Evolutionary conservation across 2,113 vertebrate genomes (phyloP).

Genomic region (Laterallus jamaicensis): DNA sequence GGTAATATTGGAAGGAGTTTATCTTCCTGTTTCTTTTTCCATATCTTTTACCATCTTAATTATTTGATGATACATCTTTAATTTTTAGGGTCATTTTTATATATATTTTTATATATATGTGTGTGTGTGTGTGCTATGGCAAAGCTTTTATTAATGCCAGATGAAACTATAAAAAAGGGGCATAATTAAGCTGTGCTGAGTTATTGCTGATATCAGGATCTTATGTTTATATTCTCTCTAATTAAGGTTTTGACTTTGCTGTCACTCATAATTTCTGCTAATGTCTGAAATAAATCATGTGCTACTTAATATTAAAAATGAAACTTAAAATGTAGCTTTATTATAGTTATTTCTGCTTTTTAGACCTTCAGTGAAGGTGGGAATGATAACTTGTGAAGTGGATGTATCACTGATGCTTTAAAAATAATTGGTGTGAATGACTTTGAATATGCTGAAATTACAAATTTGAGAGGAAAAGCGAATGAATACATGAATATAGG

Average conservation of each 20-base stretch:
- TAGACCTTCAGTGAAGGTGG: neutral
- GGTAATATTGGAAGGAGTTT: neutral
- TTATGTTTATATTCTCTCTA: conserved; percentile 9
- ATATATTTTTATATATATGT: neutral
- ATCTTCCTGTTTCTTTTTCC: neutral
- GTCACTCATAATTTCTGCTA: neutral
- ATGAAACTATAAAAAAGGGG: neutral
- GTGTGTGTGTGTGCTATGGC: neutral
- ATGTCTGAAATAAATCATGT: conserved; percentile 1
- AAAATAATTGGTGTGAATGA: neutral
- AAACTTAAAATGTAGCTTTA: neutral
- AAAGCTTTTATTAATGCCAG: neutral
- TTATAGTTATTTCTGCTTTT: neutral
- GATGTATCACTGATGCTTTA: neutral
- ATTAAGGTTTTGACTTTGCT: conserved; percentile 42
- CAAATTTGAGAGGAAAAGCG: neutral
- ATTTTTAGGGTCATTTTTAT: neutral
- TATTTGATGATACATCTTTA: neutral
- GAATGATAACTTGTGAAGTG: neutral
- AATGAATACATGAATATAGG: neutral
- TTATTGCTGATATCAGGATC: neutral
- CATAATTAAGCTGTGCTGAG: neutral
- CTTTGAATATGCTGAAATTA: neutral
- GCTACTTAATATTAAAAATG: conserved; percentile 24
- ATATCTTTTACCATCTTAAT: neutral